phyloP scores from a whole-genome alignment of 35 echinoderm and acorn worm genomes.

The Lytechinus variegatus region DNA sequence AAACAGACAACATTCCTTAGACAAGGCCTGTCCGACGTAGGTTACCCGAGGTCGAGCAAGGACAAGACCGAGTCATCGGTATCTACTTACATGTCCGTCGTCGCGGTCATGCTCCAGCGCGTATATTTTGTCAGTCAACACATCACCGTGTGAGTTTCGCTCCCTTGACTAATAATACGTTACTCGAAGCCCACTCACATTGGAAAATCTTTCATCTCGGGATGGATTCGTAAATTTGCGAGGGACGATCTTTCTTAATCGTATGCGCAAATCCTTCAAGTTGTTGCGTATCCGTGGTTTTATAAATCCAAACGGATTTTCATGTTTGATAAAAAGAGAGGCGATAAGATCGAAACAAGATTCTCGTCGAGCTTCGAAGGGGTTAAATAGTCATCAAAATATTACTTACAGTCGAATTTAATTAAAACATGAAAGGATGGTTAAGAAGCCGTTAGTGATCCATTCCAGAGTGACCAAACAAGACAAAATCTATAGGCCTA shows the following conservation, averaged over 20 bases:
- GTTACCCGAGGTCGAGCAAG: background rate
- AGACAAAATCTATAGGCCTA: too few species aligned
- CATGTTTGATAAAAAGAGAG: background rate
- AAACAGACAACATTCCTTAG: background rate
- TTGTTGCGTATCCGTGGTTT: too few species aligned
- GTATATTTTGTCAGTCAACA: conserved; percentile 38
- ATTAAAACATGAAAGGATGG: too few species aligned
- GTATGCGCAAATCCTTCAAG: too few species aligned
- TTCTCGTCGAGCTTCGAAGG: background rate
- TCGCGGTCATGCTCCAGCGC: background rate
- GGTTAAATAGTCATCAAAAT: too few species aligned
- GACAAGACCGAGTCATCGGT: background rate
- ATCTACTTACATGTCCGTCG: background rate
- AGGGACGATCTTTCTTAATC: background rate
- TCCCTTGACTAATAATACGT: background rate
- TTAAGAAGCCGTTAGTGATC: too few species aligned
- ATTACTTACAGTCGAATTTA: too few species aligned
- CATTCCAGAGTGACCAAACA: too few species aligned
- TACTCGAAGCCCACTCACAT: background rate
- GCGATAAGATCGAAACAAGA: background rate
- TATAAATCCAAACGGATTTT: background rate
- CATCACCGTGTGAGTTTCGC: conserved; percentile 4
- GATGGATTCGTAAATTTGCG: background rate
- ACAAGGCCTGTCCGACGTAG: background rate
- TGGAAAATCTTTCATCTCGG: conserved; percentile 5